Evolutionary conservation across 2,113 vertebrate genomes (phyloP).

Genomic region (Brevimyrus niger): DNA sequence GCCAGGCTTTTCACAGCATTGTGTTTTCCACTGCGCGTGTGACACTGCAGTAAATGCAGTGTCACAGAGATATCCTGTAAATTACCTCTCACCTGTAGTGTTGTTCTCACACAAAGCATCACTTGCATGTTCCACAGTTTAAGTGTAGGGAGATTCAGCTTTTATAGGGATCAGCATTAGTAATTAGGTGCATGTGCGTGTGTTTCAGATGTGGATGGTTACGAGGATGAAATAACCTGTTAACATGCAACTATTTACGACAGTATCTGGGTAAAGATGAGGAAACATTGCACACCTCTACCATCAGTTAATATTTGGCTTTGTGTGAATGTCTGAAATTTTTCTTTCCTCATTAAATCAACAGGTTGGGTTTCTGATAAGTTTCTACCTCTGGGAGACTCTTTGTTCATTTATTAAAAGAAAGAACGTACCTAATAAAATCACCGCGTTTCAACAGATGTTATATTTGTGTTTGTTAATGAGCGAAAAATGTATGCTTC

Average conservation of each 20-base stretch:
- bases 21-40: not conserved
- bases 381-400: slow-evolving; percentile 23
- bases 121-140: not conserved
- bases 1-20: not conserved
- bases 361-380: slow-evolving; percentile 6
- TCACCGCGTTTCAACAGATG: slow-evolving; percentile 1
- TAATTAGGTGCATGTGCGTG: not conserved
- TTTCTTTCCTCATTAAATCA: not conserved
- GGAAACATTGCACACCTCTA: not conserved
- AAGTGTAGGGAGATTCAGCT: not conserved
- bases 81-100: not conserved
- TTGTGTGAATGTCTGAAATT: not conserved
- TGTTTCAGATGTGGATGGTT: not conserved
- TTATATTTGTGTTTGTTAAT: not conserved
- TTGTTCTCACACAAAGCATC: not conserved
- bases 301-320: not conserved
- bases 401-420: slow-evolving; percentile 15
- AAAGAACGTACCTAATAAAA: slow-evolving; percentile 10
- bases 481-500: not conserved
- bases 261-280: not conserved
- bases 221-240: not conserved
- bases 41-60: not conserved
- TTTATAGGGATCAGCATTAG: not conserved
- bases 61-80: not conserved
- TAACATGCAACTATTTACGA: not conserved